A percentile compares a stretch with the other conserved stretches of the same genome.
phyloP scores from a whole-genome alignment of 2,888 invertebrate genomes.

The Eremobia ochroleuca region DNA sequence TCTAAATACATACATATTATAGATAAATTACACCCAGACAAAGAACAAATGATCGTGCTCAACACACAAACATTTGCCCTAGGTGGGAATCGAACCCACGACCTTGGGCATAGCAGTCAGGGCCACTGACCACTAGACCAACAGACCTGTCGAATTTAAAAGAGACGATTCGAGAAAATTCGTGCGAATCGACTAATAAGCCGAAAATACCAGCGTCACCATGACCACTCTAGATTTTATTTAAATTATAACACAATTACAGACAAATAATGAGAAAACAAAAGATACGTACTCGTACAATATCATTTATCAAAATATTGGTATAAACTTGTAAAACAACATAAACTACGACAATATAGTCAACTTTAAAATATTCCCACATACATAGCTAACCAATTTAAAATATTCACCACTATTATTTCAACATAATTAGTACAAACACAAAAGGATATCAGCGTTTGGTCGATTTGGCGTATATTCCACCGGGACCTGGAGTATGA shows the following conservation, averaged over 20 bases:
- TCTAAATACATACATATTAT: too few relatives aligned
- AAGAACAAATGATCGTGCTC: too few relatives aligned
- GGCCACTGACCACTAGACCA: too few relatives aligned
- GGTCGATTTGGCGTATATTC: conserved; percentile 44
- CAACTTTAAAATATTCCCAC: not conserved
- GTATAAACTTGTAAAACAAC: not conserved
- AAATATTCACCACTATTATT: conserved; percentile 26
- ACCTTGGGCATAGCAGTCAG: too few relatives aligned
- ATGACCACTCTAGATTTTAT: not conserved
- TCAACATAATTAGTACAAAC: conserved; percentile 52
- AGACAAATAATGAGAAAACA: not conserved
- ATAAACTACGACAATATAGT: not conserved
- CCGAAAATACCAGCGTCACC: too few relatives aligned
- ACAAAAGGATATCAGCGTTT: conserved; percentile 47
- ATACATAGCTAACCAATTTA: not conserved
- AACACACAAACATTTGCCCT: too few relatives aligned
- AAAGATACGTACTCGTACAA: not conserved
- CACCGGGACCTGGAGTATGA: conserved; percentile 35
- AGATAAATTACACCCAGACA: too few relatives aligned
- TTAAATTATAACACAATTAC: not conserved
- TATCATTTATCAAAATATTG: not conserved
- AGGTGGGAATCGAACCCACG: too few relatives aligned
- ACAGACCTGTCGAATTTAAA: too few relatives aligned
- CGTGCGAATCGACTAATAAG: too few relatives aligned
- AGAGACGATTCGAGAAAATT: too few relatives aligned